These are phyloP conservation scores for Ennomos erosarius DNA, from an alignment of 2,888 invertebrate genomes.

Conservation along the genomic window DNA sequence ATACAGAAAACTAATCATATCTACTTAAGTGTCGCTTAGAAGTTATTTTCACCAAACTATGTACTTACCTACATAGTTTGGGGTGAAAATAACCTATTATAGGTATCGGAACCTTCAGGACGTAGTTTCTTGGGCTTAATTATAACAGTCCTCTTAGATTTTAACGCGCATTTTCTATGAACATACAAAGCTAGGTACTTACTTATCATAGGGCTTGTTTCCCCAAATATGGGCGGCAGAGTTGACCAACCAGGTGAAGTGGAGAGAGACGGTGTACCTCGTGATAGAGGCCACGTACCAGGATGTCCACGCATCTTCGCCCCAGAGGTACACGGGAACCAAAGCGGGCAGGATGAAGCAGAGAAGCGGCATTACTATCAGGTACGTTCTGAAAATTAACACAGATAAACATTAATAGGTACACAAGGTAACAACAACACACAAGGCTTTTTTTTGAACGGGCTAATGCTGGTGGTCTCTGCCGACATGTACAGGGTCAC, in stretches of 20 bases:
- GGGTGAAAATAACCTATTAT: too few relatives aligned
- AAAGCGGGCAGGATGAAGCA: conserved; percentile 93
- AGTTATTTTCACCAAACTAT: too few relatives aligned
- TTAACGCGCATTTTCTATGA: too few relatives aligned
- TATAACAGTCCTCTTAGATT: background rate
- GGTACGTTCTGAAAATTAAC: conserved; percentile 88
- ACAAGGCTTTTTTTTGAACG: too few relatives aligned
- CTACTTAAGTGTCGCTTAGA: too few relatives aligned
- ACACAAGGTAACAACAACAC: too few relatives aligned
- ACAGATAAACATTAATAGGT: conserved; percentile 6
- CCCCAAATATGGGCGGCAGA: conserved; percentile 97
- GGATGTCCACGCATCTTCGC: conserved; percentile 89
- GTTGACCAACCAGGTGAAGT: conserved; percentile 97
- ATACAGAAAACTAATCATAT: too few relatives aligned
- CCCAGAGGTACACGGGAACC: conserved; percentile 91
- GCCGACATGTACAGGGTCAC: too few relatives aligned
- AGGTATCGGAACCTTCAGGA: too few relatives aligned
- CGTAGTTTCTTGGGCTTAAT: too few relatives aligned
- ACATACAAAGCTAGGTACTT: conserved; percentile 57
- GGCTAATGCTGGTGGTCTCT: too few relatives aligned
- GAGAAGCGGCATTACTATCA: conserved; percentile 89
- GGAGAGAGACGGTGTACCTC: conserved; percentile 91
- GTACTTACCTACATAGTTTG: too few relatives aligned
- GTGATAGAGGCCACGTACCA: conserved; percentile 91
- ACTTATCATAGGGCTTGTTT: conserved; percentile 94